phyloP scores from a whole-genome alignment of 2,113 vertebrate genomes.

The Pithys albifrons region DNA sequence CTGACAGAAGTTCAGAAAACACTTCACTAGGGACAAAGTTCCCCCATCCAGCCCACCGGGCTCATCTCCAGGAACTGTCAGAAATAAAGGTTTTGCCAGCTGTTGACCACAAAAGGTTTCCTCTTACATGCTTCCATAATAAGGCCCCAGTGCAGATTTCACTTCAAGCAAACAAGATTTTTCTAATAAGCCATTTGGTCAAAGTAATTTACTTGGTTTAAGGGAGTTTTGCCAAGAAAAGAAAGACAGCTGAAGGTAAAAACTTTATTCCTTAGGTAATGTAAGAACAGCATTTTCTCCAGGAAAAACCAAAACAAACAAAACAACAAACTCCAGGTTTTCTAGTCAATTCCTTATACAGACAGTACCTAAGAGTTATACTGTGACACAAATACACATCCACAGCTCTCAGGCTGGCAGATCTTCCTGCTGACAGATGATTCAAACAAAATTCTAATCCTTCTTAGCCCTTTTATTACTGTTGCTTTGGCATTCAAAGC shows the following conservation, averaged over 20 bases:
- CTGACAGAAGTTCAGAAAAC: constrained; percentile 48
- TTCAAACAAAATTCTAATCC: background rate
- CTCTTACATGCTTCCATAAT: background rate
- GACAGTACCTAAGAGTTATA: background rate
- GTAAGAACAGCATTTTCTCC: background rate
- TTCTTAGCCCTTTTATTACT: background rate
- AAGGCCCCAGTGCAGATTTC: background rate
- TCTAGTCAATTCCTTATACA: background rate
- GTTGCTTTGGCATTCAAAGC: background rate
- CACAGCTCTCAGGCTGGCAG: background rate
- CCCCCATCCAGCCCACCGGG: constrained; percentile 6
- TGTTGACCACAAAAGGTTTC: background rate
- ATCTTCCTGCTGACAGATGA: background rate
- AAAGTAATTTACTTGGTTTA: background rate
- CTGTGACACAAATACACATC: background rate
- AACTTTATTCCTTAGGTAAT: background rate
- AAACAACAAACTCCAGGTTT: background rate
- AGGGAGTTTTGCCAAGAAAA: background rate
- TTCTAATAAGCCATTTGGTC: background rate
- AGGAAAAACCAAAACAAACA: background rate
- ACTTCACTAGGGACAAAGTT: constrained; percentile 15
- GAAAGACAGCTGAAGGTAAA: background rate
- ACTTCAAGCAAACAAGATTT: background rate
- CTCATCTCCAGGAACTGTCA: constrained; percentile 13
- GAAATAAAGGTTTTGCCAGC: constrained; percentile 35